phyloP scores from a whole-genome alignment of 2,113 vertebrate species.

The Ptilorrhoa leucosticta region DNA sequence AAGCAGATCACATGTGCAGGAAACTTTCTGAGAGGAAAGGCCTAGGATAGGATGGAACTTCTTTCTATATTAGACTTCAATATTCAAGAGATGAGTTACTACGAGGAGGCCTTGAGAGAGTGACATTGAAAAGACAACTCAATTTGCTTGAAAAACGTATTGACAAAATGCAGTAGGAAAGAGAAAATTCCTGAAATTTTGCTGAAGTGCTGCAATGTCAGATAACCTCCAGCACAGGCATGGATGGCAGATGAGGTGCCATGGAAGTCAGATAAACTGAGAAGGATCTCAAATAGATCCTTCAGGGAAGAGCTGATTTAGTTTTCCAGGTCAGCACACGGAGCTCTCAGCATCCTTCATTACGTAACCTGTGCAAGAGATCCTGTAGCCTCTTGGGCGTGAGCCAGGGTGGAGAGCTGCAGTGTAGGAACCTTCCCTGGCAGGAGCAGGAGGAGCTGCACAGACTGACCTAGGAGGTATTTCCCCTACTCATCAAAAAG shows the following conservation, averaged over 20 bases:
- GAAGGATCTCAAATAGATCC: neutral
- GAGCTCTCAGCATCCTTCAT: neutral
- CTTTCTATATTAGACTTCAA: neutral
- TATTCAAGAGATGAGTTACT: neutral
- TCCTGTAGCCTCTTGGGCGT: neutral
- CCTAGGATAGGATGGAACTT: neutral
- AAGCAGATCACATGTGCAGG: neutral
- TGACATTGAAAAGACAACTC: neutral
- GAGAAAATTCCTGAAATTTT: neutral
- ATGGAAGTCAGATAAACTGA: neutral
- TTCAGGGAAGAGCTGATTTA: neutral
- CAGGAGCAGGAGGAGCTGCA: neutral
- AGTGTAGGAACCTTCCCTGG: neutral
- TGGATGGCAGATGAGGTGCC: neutral
- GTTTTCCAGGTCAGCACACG: neutral
- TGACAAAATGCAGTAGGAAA: neutral
- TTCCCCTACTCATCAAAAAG: conserved; percentile 2
- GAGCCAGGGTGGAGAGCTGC: neutral
- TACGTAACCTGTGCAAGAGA: neutral
- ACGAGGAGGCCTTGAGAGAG: neutral
- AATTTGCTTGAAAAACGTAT: neutral
- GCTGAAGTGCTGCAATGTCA: neutral
- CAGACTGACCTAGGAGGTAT: neutral
- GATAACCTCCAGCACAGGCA: neutral
- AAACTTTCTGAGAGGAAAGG: neutral